Evolutionary conservation across 2,888 invertebrate species (phyloP).

Genomic region (Antheraea yamamai): DNA sequence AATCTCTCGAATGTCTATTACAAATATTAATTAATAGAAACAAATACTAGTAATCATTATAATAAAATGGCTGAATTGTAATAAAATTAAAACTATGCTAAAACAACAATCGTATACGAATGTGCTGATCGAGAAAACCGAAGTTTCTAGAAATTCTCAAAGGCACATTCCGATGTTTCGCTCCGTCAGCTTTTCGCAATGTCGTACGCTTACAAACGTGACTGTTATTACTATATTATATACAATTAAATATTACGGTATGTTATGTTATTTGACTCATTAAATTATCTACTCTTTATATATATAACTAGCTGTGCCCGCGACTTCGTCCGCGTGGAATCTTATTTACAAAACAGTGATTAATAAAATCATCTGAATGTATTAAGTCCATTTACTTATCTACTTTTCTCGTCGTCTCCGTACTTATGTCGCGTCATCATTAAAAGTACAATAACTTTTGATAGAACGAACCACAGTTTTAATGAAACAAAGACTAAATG

Average conservation of each 20-base stretch:
- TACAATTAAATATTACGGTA: neutral
- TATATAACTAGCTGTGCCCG: no score
- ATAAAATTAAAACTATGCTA: neutral
- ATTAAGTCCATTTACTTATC: no score
- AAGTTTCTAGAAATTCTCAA: slow-evolving; percentile 1
- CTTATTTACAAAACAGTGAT: no score
- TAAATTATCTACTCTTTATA: neutral
- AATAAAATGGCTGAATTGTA: neutral
- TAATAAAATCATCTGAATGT: no score
- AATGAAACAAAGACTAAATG: no score
- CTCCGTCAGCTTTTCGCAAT: neutral
- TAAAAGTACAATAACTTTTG: no score
- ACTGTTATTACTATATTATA: neutral
- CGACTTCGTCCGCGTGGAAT: no score
- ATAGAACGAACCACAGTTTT: no score
- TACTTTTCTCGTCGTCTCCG: no score
- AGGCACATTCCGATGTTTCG: neutral
- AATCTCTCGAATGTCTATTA: neutral
- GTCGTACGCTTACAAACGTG: neutral
- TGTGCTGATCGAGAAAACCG: neutral
- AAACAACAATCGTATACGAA: neutral
- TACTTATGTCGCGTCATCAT: no score
- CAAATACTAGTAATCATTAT: no score
- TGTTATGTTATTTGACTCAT: neutral
- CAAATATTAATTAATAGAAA: neutral